phyloP scores from a whole-genome alignment of 2,888 invertebrate species.

The Eulithis prunata region DNA sequence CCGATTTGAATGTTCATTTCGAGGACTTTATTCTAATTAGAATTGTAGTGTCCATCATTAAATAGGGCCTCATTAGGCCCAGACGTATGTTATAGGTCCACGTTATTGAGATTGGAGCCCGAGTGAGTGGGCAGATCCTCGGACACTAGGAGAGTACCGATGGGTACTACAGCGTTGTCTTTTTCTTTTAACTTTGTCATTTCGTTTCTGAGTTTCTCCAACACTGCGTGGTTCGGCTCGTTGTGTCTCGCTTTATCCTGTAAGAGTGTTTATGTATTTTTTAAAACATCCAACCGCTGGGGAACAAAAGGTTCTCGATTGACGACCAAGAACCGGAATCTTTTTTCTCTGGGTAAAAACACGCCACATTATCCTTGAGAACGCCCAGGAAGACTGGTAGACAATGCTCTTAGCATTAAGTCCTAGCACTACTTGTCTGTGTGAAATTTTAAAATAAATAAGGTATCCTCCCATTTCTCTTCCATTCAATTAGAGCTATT shows the following conservation, averaged over 20 bases:
- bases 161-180: slow-evolving; percentile 84
- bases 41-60: not conserved
- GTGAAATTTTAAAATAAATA: too few relatives aligned
- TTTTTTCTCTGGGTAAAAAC: too few relatives aligned
- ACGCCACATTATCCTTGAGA: too few relatives aligned
- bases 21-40: not conserved
- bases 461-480: too few relatives aligned
- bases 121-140: slow-evolving; percentile 88
- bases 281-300: too few relatives aligned
- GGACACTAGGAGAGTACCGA: slow-evolving; percentile 78
- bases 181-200: slow-evolving; percentile 90
- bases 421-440: too few relatives aligned
- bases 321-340: too few relatives aligned
- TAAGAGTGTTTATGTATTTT: too few relatives aligned
- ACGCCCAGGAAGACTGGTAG: too few relatives aligned
- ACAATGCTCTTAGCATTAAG: too few relatives aligned
- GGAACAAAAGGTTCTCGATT: too few relatives aligned
- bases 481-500: too few relatives aligned
- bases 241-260: slow-evolving; percentile 92
- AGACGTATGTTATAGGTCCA: slow-evolving; percentile 85
- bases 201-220: slow-evolving; percentile 92
- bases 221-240: slow-evolving; percentile 95
- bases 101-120: slow-evolving; percentile 91
- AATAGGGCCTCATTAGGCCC: not conserved
- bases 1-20: not conserved